These are phyloP conservation scores for Spodoptera littoralis DNA, from an alignment of 2,888 invertebrate species.

Conservation along the genomic window DNA sequence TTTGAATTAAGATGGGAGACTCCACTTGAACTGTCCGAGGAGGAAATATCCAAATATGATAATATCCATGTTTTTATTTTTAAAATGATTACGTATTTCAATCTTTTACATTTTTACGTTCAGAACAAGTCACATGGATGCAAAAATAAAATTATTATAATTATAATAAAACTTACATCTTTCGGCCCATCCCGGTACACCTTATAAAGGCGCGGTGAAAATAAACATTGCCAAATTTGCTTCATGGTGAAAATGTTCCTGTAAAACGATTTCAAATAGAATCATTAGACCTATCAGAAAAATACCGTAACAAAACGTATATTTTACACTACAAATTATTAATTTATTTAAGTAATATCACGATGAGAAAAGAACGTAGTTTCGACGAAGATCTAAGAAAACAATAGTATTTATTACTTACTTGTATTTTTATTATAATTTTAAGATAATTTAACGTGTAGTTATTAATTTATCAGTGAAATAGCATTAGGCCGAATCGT, in stretches of 20 bases:
- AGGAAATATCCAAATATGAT: too few relatives aligned
- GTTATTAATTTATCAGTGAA: neutral
- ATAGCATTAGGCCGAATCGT: neutral
- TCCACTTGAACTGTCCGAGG: too few relatives aligned
- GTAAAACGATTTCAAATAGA: neutral
- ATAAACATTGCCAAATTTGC: conserved; percentile 90
- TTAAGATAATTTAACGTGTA: neutral
- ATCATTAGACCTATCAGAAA: neutral
- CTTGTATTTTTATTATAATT: neutral
- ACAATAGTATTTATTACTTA: neutral
- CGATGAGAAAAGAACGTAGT: neutral
- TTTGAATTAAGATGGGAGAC: too few relatives aligned
- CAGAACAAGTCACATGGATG: neutral
- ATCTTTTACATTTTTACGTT: neutral
- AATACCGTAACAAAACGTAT: conserved; percentile 3
- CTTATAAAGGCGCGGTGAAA: conserved; percentile 92
- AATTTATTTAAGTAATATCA: neutral
- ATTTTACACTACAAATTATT: neutral
- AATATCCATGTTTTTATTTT: neutral
- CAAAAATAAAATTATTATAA: neutral
- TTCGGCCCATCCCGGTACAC: conserved; percentile 89
- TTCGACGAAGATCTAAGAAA: too few relatives aligned
- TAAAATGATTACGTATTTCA: neutral
- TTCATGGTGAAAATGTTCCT: conserved; percentile 71
- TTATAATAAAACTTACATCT: conserved; percentile 29